Conservation (phyloP, 2,797 vertebrate species). For the Saxicola maurus region DNA sequence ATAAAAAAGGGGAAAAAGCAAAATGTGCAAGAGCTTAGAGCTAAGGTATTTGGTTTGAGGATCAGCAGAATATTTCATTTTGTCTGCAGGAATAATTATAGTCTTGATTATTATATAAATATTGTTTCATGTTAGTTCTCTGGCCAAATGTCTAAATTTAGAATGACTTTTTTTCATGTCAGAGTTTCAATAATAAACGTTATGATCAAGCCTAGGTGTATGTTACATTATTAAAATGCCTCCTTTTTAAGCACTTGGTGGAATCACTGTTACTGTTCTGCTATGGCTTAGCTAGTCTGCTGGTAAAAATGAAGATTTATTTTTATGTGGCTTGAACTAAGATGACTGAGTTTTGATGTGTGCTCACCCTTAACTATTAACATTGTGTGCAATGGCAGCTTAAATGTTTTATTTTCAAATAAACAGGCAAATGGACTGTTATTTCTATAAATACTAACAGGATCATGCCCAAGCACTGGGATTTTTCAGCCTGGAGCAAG, state of each 20-base stretch:
- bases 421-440: slow-evolving; percentile 23
- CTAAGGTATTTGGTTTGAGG: background rate
- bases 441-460: slow-evolving; percentile 48
- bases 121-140: background rate
- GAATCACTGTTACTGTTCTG: slow-evolving; percentile 9
- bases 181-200: slow-evolving; percentile 44
- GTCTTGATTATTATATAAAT: slow-evolving; percentile 37
- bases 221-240: slow-evolving; percentile 32
- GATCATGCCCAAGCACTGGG: slow-evolving; percentile 33
- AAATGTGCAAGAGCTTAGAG: background rate
- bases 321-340: slow-evolving; percentile 43
- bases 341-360: slow-evolving; percentile 40
- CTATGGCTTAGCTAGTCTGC: slow-evolving; percentile 5
- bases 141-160: slow-evolving; percentile 18
- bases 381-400: background rate
- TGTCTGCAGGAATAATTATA: slow-evolving; percentile 11
- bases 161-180: background rate
- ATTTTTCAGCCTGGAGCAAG: slow-evolving; percentile 47
- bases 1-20: background rate
- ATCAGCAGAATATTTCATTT: background rate
- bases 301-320: slow-evolving; percentile 40
- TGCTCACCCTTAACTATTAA: slow-evolving; percentile 28
- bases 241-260: background rate
- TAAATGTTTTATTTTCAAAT: slow-evolving; percentile 54
- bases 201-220: slow-evolving; percentile 13